Conservation (phyloP, 2,113 vertebrate species). For the Pelusios castaneus region DNA sequence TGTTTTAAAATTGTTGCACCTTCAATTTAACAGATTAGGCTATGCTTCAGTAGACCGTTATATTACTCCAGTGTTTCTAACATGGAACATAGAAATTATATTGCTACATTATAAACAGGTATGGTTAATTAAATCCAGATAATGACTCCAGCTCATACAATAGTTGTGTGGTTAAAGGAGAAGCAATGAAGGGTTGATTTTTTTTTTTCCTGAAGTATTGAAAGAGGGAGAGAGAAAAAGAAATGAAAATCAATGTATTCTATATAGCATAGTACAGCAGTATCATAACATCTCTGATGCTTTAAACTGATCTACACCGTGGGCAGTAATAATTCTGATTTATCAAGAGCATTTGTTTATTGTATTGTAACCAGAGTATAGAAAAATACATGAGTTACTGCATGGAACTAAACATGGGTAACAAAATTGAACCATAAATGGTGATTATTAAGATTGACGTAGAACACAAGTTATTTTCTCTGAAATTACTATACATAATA, state of each 20-base stretch:
- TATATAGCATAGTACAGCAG: background rate
- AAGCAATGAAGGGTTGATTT: background rate
- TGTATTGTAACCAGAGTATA: slow-evolving; percentile 15
- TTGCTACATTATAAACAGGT: slow-evolving; percentile 33
- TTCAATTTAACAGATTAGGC: slow-evolving; percentile 51
- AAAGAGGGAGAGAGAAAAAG: background rate
- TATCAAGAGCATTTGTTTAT: slow-evolving; percentile 13
- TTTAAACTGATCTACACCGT: background rate
- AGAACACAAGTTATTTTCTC: slow-evolving; percentile 19
- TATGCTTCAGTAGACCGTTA: slow-evolving; percentile 57
- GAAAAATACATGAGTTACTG: slow-evolving; percentile 5
- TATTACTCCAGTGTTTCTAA: slow-evolving; percentile 43
- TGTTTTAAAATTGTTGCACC: slow-evolving; percentile 32
- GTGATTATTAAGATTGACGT: slow-evolving; percentile 42
- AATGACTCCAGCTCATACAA: slow-evolving; percentile 18
- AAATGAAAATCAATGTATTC: background rate
- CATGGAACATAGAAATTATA: slow-evolving; percentile 13
- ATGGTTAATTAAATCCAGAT: slow-evolving; percentile 53
- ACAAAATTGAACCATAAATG: background rate
- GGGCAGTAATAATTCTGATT: background rate
- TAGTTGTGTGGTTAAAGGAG: slow-evolving; percentile 13
- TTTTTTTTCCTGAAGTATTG: background rate
- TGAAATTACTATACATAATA: slow-evolving; percentile 31
- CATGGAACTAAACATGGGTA: background rate
- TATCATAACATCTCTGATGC: background rate